Evolutionary conservation across 2,797 vertebrate species (phyloP).

Genomic region (Acanthurus lineatus): DNA sequence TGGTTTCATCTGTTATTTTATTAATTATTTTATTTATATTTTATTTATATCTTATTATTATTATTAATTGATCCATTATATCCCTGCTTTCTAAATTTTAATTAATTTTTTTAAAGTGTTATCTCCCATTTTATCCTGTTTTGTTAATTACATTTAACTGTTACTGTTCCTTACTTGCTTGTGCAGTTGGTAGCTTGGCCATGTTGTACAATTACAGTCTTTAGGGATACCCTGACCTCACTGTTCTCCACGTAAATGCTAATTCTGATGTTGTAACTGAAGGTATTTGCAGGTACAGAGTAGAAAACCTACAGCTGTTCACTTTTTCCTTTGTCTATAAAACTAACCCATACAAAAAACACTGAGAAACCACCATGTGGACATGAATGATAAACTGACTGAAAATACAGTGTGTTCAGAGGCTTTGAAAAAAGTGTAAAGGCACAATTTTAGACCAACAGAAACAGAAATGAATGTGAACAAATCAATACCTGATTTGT

Average conservation of each 20-base stretch:
- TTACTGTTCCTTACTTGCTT: slow-evolving; percentile 5
- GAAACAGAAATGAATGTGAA: not conserved
- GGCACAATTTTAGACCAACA: not conserved
- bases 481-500: not conserved
- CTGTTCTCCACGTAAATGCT: not conserved
- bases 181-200: slow-evolving; percentile 2
- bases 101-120: not conserved
- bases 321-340: no score
- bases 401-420: not conserved
- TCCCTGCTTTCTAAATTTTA: not conserved
- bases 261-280: no score
- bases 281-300: no score
- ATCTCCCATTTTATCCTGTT: not conserved
- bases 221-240: not conserved
- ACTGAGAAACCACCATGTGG: not conserved
- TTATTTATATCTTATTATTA: not conserved
- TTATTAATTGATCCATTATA: not conserved
- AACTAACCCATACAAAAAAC: not conserved
- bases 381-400: not conserved
- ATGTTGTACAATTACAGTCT: not conserved
- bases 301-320: no score
- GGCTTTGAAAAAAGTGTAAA: not conserved
- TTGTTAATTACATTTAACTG: not conserved
- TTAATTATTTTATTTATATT: no score
- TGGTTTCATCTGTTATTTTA: no score